These are phyloP conservation scores for Seira musarum DNA, from an alignment of 2,888 invertebrate species.

Conservation along the genomic window DNA sequence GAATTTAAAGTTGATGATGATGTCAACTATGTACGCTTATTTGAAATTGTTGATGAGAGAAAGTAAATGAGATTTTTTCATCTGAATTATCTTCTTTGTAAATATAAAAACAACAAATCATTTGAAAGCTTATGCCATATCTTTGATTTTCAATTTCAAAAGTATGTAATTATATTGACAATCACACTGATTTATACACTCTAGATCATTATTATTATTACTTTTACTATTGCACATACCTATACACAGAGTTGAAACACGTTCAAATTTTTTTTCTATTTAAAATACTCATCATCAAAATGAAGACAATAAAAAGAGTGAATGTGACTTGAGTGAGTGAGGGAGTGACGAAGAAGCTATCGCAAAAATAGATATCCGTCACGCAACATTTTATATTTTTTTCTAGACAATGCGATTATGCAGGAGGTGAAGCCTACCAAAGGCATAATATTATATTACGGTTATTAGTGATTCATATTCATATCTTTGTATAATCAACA, in stretches of 20 bases:
- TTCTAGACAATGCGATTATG: too few species aligned
- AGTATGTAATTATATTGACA: conserved; percentile 49
- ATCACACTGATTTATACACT: too few species aligned
- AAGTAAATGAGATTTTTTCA: conserved; percentile 30
- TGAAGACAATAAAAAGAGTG: not conserved
- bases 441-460: too few species aligned
- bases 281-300: not conserved
- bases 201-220: too few species aligned
- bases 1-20: conserved; percentile 40
- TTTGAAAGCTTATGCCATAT: conserved; percentile 1
- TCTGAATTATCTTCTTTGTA: not conserved
- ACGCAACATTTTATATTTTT: conserved; percentile 43
- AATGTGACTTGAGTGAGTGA: conserved; percentile 2
- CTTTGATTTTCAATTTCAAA: conserved; percentile 49
- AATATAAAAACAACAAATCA: not conserved
- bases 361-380: conserved; percentile 49
- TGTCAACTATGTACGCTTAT: conserved; percentile 29
- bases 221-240: too few species aligned
- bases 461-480: too few species aligned
- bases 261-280: not conserved
- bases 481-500: too few species aligned
- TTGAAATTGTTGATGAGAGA: conserved; percentile 17
- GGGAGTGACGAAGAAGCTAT: not conserved
- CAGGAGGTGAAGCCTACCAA: too few species aligned
- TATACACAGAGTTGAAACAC: not conserved